Base-by-base conservation (phyloP, 1,140 invertebrate genomes). In the Holotrichia oblita region DNA sequence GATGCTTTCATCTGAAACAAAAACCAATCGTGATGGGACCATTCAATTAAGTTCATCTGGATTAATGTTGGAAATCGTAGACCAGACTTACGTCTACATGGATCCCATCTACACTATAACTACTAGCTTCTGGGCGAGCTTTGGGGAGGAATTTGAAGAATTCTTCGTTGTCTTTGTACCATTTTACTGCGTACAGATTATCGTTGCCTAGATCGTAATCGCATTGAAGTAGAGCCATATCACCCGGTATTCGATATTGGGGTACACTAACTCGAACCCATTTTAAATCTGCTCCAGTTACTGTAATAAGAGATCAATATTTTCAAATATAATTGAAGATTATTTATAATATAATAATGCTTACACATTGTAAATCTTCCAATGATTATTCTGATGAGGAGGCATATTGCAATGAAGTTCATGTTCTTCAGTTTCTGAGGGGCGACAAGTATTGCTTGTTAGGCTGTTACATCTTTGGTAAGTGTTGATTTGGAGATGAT, bases 141-240 rank as follows among this genome's bases (percentile, higher is more conserved):
- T 91, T 92, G 14, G 93, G 92, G 84, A 93, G 90, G 85, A 91
- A 96, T 81, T 94, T 90, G 87, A 94, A 96, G 87, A 97, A 96
- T 86, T 96, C 95, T 84, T 94, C 93, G 85, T 95, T 92, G 87
- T 96, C 95, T 86, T 95, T 94, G 88, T 96, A 96, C 95, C 95
- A 96, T 85, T 94, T 93, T 77, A 95, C 93, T 17, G 93, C 92
- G 86, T 95, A 95, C 2, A 96, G 88, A 41, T 87, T 90, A 83
- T 95, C 93, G 73, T 90, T 89, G 59, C 91, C 92, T 42, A 93
- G 82, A 77, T 93, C 93, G 89, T 92, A 95, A 85, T 93, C 91
- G 87, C 94, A 95, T 80, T 93, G 90, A 42, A 95, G 89, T 80
- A 91, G 89, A 9, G 93, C 93, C 20, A 88, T 90, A 81, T 93